Evolutionary conservation across 2,113 vertebrate genomes (phyloP).

Genomic region (Setophaga coronata): DNA sequence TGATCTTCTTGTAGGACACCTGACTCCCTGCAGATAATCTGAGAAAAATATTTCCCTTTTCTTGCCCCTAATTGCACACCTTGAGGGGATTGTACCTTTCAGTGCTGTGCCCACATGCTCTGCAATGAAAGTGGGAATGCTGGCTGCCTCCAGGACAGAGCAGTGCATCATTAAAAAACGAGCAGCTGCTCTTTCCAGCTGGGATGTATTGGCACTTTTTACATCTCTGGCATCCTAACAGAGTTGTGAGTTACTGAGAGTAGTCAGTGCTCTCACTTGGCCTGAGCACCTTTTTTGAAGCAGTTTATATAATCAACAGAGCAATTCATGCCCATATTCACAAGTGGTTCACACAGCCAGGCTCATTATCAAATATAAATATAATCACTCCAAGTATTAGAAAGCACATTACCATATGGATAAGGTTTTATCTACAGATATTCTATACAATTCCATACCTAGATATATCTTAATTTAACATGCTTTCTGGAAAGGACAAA

Average conservation of each 20-base stretch:
- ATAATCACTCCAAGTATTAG: not conserved
- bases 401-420: not conserved
- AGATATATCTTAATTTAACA: not conserved
- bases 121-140: not conserved
- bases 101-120: accelerated
- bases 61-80: not conserved
- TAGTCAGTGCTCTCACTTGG: not conserved
- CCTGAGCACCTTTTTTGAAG: not conserved
- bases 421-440: not conserved
- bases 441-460: not conserved
- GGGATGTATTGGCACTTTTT: not conserved
- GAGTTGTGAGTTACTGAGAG: not conserved
- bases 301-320: not conserved
- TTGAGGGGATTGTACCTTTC: not conserved
- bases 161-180: not conserved
- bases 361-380: not conserved
- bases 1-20: not conserved
- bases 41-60: not conserved
- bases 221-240: not conserved
- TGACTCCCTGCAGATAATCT: not conserved
- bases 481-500: not conserved
- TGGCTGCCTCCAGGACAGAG: not conserved
- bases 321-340: not conserved
- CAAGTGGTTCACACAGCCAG: not conserved
- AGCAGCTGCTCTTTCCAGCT: not conserved